Conservation (phyloP, 2,888 invertebrate species). For the Heliconius ethilla region DNA sequence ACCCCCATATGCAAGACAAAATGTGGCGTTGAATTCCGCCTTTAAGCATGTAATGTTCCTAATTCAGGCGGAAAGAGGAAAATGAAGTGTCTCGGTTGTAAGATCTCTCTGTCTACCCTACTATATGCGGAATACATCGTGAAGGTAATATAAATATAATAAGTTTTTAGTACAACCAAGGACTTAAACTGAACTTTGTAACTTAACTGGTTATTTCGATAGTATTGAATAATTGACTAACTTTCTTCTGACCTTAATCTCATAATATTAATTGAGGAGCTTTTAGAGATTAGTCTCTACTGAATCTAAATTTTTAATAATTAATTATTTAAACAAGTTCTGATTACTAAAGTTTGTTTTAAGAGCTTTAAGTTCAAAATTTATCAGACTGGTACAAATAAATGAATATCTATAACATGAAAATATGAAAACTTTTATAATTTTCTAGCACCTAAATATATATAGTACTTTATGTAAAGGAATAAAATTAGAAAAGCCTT, state of each 20-base stretch:
- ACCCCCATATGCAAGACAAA: too few relatives aligned
- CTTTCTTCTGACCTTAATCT: conserved; percentile 17
- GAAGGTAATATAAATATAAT: neutral
- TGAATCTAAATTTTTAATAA: conserved; percentile 14
- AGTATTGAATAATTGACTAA: conserved; percentile 15
- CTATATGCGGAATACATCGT: too few relatives aligned
- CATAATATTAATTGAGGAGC: conserved; percentile 17
- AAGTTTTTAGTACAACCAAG: neutral
- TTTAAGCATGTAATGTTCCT: too few relatives aligned
- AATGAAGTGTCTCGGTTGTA: too few relatives aligned
- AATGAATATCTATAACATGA: neutral
- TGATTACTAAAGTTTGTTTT: conserved; percentile 23
- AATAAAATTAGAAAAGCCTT: neutral
- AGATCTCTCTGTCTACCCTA: too few relatives aligned
- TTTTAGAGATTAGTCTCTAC: conserved; percentile 18
- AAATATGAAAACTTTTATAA: conserved; percentile 1
- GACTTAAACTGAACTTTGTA: neutral
- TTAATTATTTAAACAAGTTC: conserved; percentile 23
- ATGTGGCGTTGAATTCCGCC: too few relatives aligned
- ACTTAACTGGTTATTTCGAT: neutral
- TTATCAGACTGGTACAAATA: conserved; percentile 2
- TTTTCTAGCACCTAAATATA: neutral
- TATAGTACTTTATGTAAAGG: neutral
- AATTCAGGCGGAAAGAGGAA: too few relatives aligned
- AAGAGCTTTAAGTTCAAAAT: conserved; percentile 21